These are phyloP conservation scores for Mystacides longicornis DNA, from an alignment of 2,888 invertebrate genomes.

Conservation along the genomic window DNA sequence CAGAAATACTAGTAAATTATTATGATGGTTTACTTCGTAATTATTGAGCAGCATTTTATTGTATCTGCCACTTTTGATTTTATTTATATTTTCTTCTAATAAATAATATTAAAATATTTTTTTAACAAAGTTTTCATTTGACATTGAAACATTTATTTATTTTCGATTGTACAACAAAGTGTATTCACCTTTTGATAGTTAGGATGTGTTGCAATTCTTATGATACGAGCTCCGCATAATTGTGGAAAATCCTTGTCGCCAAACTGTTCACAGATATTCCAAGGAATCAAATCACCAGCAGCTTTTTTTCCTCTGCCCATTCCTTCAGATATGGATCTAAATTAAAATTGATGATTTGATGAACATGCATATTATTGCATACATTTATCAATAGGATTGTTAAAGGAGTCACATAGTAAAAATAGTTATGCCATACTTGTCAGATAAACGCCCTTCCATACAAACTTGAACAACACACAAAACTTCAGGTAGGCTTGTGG, in stretches of 20 bases:
- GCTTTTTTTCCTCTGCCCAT: conserved; percentile 83
- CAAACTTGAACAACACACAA: conserved; percentile 86
- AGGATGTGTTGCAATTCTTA: conserved; percentile 97
- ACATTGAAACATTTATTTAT: not conserved
- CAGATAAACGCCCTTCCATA: conserved; percentile 67
- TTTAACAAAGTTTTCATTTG: not conserved
- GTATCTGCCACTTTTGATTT: too few relatives aligned
- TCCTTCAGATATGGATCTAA: conserved; percentile 66
- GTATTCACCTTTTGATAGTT: conserved; percentile 89
- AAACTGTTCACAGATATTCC: conserved; percentile 96
- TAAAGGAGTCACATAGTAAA: too few relatives aligned
- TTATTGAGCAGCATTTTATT: not conserved
- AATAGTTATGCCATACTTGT: too few relatives aligned
- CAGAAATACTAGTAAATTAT: not conserved
- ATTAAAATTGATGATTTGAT: conserved; percentile 42
- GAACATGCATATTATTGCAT: too few relatives aligned
- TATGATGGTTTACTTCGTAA: not conserved
- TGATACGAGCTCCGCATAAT: conserved; percentile 82
- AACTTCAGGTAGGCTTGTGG: conserved; percentile 77
- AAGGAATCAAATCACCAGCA: conserved; percentile 95
- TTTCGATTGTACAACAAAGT: too few relatives aligned
- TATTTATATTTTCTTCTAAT: not conserved
- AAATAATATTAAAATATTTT: not conserved
- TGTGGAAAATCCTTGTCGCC: conserved; percentile 91
- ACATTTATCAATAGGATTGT: too few relatives aligned